phyloP scores from a whole-genome alignment of 2,113 vertebrate genomes.

The Callionymus lyra region DNA sequence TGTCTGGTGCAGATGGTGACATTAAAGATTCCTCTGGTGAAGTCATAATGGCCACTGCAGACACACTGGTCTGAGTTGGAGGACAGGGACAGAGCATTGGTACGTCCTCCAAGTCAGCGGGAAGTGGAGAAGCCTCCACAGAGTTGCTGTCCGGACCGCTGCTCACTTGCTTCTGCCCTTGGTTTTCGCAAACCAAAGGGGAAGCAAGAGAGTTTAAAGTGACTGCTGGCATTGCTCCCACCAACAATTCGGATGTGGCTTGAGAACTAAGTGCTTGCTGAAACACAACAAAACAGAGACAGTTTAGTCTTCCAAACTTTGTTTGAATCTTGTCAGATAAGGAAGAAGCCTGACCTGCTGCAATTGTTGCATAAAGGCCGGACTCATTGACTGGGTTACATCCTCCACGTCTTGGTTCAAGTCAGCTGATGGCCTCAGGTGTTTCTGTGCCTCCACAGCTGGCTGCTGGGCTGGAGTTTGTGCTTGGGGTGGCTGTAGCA shows the following conservation, averaged over 20 bases:
- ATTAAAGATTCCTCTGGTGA: no score
- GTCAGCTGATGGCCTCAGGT: constrained; percentile 43
- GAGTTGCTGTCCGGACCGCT: constrained; percentile 24
- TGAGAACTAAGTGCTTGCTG: constrained; percentile 57
- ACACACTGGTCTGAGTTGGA: constrained; percentile 18
- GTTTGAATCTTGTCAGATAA: neutral
- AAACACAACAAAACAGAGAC: neutral
- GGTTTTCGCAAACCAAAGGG: constrained; percentile 25
- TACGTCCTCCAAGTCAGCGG: constrained; percentile 34
- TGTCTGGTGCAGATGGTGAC: constrained; percentile 11
- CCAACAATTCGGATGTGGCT: constrained; percentile 37
- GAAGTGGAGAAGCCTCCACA: constrained; percentile 43
- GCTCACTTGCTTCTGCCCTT: constrained; percentile 16
- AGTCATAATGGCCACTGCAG: neutral
- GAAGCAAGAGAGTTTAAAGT: constrained; percentile 45
- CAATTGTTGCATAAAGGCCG: constrained; percentile 56
- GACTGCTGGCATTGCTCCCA: constrained; percentile 33
- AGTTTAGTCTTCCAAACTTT: neutral
- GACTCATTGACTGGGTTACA: constrained; percentile 33
- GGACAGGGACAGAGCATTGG: constrained; percentile 36
- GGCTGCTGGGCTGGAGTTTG: constrained; percentile 26
- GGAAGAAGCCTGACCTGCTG: constrained; percentile 50
- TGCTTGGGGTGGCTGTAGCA: constrained; percentile 48
- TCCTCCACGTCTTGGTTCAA: constrained; percentile 44
- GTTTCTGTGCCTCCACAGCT: constrained; percentile 38